These are phyloP conservation scores for Erythrolamprus reginae DNA, from an alignment of 2,113 vertebrate genomes.

Conservation along the genomic window DNA sequence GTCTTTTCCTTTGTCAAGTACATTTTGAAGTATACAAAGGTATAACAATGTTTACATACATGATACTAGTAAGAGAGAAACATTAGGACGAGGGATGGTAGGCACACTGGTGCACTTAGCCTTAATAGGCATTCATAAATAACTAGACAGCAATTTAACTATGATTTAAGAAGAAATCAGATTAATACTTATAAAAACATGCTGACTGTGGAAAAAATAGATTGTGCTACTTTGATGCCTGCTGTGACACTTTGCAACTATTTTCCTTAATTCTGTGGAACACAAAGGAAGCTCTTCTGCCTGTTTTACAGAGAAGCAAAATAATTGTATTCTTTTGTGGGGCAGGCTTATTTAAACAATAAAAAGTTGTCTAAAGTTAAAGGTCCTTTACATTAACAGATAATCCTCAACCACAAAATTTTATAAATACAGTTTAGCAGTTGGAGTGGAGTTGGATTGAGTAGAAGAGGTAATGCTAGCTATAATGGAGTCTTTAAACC, in stretches of 20 bases:
- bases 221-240: not conserved
- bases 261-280: not conserved
- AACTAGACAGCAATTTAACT: not conserved
- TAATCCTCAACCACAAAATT: conserved; percentile 94
- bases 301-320: not conserved
- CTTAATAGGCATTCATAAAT: not conserved
- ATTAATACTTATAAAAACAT: not conserved
- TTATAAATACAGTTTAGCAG: conserved; percentile 79
- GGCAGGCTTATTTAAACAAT: conserved; percentile 52
- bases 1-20: too few species aligned
- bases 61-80: too few species aligned
- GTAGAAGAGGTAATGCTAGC: conserved; percentile 85
- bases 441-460: conserved; percentile 53
- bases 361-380: conserved; percentile 97
- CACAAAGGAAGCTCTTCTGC: not conserved
- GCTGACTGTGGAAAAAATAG: not conserved
- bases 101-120: too few species aligned
- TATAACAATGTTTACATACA: too few species aligned
- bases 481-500: conserved; percentile 82
- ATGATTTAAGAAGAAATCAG: not conserved
- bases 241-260: not conserved
- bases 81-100: too few species aligned
- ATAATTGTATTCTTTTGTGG: not conserved
- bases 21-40: too few species aligned
- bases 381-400: conserved; percentile 99